Evolutionary conservation across 2,888 invertebrate genomes (phyloP), one percentile per base, ranked within the genome.

Genomic region (Anagyrus pseudococci): DNA sequence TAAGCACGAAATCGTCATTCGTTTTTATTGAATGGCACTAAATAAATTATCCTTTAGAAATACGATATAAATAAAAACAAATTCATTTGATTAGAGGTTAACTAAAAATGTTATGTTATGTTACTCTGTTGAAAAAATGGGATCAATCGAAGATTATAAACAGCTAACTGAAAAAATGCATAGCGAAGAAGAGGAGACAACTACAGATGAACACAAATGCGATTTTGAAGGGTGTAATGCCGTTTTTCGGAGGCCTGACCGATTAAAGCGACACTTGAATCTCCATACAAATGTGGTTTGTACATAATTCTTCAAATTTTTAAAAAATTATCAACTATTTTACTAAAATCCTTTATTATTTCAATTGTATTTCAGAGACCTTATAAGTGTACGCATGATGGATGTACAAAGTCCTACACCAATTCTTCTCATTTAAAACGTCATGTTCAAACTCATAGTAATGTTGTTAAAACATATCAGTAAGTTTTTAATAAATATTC

Each of bases 401-500:
- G 83, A 40, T 90, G 90, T 69, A 71, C 72, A 4, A 89, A 89
- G 74, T 81, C 84, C 1, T 90, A 89, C 65, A 84, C 85, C 2
- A 87, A 83, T 69, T 82, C 84, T 60, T 85, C 85, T 10, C 88
- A 88, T 72, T 77, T 89, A 53, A 85, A 86, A 72, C 83, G 89
- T 0, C 89, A 89, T 69, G 71, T 83, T 48, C 81, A 83, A 48
- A 83, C 76, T 54, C 88, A 88, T 70, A 87, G 85, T 70, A 13
- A 19, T 10, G 23, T 57, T 13, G 44, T 60, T 41, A 70, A 68
- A 47, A 50, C 47, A 17, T 72, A 70, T 26, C 55, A 67, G 80
- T 76, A 66, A 71, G 72, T 49, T 29, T 29, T 7, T 37, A 7
- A 26, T 13, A 46, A 17, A 52, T 19, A 26, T 23, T 49, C 33